Evolutionary conservation across 2,797 vertebrate species (phyloP).

Genomic region (Falco rusticolus): DNA sequence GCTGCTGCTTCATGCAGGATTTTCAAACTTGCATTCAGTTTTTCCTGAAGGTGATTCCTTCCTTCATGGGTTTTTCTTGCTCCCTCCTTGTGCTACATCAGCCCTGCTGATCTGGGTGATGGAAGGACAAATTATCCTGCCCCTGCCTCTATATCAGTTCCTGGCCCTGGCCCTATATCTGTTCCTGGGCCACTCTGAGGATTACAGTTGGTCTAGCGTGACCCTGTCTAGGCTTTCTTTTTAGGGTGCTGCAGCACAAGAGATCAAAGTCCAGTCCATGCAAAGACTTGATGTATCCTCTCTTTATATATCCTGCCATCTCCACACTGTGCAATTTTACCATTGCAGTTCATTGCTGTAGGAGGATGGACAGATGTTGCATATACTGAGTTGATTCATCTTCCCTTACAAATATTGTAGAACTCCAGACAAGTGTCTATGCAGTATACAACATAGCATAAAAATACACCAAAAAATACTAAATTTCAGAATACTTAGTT

Average conservation of each 20-base stretch:
- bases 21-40: not conserved
- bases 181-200: not conserved
- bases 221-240: not conserved
- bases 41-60: not conserved
- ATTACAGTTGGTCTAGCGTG: not conserved
- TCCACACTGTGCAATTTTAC: not conserved
- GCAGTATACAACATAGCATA: not conserved
- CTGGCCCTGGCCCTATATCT: not conserved
- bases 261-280: not conserved
- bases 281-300: not conserved
- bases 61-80: not conserved
- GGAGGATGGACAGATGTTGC: not conserved
- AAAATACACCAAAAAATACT: not conserved
- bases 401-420: not conserved
- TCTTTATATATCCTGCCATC: not conserved
- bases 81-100: not conserved
- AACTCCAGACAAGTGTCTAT: not conserved
- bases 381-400: not conserved
- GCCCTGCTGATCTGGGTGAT: not conserved
- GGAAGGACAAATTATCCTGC: not conserved
- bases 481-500: not conserved
- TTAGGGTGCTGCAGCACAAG: not conserved
- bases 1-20: not conserved
- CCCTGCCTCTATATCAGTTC: not conserved
- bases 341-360: rapidly evolving